Base-by-base conservation (phyloP, 2,888 invertebrate genomes). In the Amphipyra berbera region DNA sequence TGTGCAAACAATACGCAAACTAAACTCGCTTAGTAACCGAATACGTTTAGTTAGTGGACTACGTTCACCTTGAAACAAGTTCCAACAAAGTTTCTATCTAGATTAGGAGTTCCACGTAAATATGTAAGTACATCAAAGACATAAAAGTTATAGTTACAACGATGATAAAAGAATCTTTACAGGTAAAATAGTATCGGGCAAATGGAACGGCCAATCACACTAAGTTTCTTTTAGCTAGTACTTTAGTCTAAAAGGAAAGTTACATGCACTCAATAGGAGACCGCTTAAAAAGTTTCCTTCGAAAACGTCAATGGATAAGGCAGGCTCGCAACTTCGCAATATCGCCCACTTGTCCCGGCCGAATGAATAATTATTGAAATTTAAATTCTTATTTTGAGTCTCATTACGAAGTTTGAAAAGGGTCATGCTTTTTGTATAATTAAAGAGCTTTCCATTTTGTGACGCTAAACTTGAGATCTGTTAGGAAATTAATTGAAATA, bases 291-390 rank as follows among this genome's bases (percentile, higher is more conserved):
- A 88, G 84, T 90, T 87, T 77, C 66, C 50, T 64, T 76, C 70
- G 72, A 82, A 84, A 85, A 84, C 78, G 79, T 84, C 87, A 84
- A 87, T 86, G 82, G 70, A 78, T 86, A 87, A 82, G 81, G 82
- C 79, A 78, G 75, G 65, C 44, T 30, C 76, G 63, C 74, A 90
- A 90, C 90, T 92, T 89, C 66, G 84, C 84, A 90, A 91, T 88
- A 89, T 87, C 83, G 86, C 78, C 78, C 79, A 87, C 82, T 90
- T 87, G 83, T 87, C 79, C 78, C 76, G 70, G 72, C 69, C 82
- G 87, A 90, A 88, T 89, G 82, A 89, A 89, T 89, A 88, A 89
- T 88, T 86, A 88, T 87, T 86, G 69, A 85, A 88, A 88, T 86
- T 88, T 81, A 82, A 87, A 87, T 85, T 89, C 82, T 87, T 88